Base-by-base conservation (phyloP, 1,140 invertebrate genomes). In the Ephestia elutella region DNA sequence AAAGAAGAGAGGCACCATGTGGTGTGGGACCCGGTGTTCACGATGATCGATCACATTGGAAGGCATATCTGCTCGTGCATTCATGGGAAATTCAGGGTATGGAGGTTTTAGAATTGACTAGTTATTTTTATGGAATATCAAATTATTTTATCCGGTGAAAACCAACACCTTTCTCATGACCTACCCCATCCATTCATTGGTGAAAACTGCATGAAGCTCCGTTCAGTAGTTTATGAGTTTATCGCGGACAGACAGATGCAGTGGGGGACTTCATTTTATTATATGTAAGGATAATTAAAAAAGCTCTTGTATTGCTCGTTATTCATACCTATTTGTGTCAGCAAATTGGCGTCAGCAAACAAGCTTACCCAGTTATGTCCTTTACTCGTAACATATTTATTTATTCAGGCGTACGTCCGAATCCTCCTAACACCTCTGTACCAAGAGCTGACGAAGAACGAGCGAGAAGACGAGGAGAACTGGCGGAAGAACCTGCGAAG, bases 21-120 rank as follows among this genome's bases (percentile, higher is more conserved):
- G 0, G 94, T 94, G 0, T 95, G 94, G 94, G 92, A 94, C 71
- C 93, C 93, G 0, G 91, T 94, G 1, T 94, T 94, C 73, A 94
- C 93, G 8, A 93, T 95, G 90, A 93, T 95, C 28, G 93, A 95
- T 78, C 93, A 95, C 65, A 90, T 95, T 32, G 92, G 93, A 21
- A 90, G 92, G 60, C 92, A 93, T 57, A 92, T 95, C 62, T 92
- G 92, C 67, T 85, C 90, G 1, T 83, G 89, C 2, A 90, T 93
- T 0, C 91, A 92, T 48, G 83, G 89, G 11, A 94, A 94, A 78
- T 95, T 95, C 68, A 89, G 93, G 89, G 93, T 93, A 60, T 71
- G 66, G 68, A 20, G 1, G 5, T 32, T 30, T 11, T 44, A 35
- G 8, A 35, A 3, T 32, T 32, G 21, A 25, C 7, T 25, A 25